Evolutionary conservation across 1,140 invertebrate species (phyloP).

Genomic region (Camponotus vicinus): DNA sequence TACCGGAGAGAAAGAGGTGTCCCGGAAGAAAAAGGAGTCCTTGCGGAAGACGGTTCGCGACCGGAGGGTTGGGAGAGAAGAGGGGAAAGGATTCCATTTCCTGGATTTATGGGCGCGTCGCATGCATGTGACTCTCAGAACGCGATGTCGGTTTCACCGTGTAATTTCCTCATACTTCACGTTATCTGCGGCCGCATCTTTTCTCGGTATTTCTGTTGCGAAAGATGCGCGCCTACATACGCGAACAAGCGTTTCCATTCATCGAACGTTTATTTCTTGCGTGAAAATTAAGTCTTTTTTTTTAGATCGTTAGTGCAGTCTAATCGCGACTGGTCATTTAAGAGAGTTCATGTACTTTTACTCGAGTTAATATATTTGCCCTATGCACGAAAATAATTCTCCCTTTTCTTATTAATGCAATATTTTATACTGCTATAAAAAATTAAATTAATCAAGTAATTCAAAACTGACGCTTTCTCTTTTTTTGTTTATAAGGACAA

Average conservation of each 20-base stretch:
- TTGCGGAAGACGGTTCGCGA: conserved; percentile 45
- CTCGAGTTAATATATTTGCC: background rate
- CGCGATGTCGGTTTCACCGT: conserved; percentile 25
- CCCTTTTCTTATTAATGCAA: background rate
- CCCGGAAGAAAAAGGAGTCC: conserved; percentile 51
- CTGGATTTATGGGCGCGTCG: conserved; percentile 76
- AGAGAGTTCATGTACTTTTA: background rate
- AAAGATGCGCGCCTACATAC: background rate
- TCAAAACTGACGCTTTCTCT: background rate
- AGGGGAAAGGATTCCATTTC: conserved; percentile 73
- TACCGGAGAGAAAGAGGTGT: conserved; percentile 54
- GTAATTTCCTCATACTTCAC: conserved; percentile 69
- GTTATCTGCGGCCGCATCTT: conserved; percentile 44
- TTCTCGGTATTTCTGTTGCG: conserved; percentile 14
- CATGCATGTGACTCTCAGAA: conserved; percentile 62
- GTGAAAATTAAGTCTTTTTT: background rate
- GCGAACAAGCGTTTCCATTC: conserved; percentile 46
- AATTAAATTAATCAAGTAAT: background rate
- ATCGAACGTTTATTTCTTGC: background rate
- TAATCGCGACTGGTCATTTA: conserved; percentile 2
- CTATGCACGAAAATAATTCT: background rate
- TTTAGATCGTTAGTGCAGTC: background rate
- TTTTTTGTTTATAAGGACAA: background rate
- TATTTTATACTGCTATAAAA: no score
- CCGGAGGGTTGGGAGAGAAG: conserved; percentile 5